Conservation (phyloP, 2,797 vertebrate species). For the Gallinago nigripennis region DNA sequence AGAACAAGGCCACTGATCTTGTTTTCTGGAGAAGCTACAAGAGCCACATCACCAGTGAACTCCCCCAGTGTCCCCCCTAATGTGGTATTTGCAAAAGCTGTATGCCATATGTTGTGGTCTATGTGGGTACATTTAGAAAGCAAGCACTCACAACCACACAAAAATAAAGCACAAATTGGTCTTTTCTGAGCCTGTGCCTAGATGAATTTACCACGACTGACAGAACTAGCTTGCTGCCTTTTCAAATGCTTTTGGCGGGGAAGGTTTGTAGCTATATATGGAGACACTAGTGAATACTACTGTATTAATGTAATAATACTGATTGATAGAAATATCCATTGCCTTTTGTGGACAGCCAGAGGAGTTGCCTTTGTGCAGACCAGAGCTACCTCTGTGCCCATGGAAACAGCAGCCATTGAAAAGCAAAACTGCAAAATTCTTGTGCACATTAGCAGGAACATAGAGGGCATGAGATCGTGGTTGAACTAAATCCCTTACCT, state of each 20-base stretch:
- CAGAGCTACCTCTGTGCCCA: constrained; percentile 31
- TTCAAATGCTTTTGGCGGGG: background rate
- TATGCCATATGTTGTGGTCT: background rate
- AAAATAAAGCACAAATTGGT: background rate
- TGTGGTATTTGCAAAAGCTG: background rate
- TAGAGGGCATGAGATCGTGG: background rate
- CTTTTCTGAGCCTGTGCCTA: background rate
- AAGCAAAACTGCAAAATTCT: background rate
- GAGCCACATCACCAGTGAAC: background rate
- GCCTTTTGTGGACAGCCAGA: background rate
- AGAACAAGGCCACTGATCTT: background rate
- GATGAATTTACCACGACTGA: background rate
- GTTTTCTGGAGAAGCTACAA: background rate
- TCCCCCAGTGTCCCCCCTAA: background rate
- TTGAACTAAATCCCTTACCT: constrained; percentile 33
- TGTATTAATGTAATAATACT: background rate
- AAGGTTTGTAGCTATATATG: background rate
- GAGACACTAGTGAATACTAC: background rate
- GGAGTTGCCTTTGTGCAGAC: background rate
- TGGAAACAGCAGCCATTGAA: constrained; percentile 54
- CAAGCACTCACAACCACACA: background rate
- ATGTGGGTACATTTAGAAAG: background rate
- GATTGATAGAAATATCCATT: background rate
- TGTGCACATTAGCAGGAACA: background rate
- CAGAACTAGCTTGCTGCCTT: background rate